Percentiles rank a stretch among this genome's conserved stretches.
Conservation (phyloP, 2,797 vertebrate genomes). For the Oceanodroma leucorhoa region DNA sequence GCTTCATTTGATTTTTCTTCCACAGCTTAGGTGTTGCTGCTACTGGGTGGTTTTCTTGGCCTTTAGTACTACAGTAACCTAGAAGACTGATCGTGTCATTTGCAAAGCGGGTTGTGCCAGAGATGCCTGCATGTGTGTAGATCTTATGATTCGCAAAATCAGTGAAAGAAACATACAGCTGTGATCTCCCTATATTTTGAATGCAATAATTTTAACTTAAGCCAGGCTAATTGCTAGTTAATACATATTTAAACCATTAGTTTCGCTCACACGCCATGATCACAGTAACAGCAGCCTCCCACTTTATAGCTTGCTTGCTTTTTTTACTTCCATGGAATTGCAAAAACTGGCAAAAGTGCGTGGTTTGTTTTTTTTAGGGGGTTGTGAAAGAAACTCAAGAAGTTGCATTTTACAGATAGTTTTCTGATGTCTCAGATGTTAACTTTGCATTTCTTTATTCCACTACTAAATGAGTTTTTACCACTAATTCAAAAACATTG, state of each 20-base stretch:
- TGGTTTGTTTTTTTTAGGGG: neutral
- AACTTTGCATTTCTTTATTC: neutral
- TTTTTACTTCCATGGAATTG: neutral
- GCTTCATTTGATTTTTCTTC: neutral
- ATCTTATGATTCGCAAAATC: neutral
- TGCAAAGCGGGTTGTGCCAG: neutral
- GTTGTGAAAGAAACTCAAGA: neutral
- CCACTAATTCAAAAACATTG: neutral
- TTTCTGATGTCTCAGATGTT: neutral
- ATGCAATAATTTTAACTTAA: slow-evolving; percentile 22
- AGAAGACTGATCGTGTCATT: neutral
- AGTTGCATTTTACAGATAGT: neutral
- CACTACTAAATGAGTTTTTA: neutral
- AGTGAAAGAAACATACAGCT: neutral
- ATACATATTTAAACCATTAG: neutral
- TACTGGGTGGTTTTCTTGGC: neutral
- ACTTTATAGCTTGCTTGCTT: neutral
- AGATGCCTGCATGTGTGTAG: neutral
- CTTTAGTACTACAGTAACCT: neutral
- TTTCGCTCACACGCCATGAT: neutral
- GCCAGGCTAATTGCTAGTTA: neutral
- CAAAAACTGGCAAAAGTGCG: neutral
- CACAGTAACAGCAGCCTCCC: neutral
- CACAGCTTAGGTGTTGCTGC: neutral
- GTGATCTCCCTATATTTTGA: neutral